These are phyloP conservation scores for Pollenia angustigena DNA, from an alignment of 2,888 invertebrate species.

Conservation along the genomic window DNA sequence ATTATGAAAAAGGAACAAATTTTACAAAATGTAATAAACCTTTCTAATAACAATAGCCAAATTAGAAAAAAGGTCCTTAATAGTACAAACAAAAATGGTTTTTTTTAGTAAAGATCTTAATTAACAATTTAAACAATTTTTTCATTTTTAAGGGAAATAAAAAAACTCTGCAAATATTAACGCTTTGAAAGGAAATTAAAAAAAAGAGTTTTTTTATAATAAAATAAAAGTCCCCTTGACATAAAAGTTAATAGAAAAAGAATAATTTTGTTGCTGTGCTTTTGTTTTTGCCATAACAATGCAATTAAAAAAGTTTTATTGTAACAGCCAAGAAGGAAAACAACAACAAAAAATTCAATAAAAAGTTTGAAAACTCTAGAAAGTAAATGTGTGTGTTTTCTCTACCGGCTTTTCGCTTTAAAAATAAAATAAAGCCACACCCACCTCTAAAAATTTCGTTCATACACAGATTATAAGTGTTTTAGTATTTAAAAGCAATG, in stretches of 20 bases:
- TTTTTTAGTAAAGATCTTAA: background rate
- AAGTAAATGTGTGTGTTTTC: background rate
- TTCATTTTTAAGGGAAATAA: background rate
- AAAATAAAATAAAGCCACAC: background rate
- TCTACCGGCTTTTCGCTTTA: background rate
- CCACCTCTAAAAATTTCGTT: background rate
- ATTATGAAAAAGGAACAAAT: background rate
- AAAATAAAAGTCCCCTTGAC: background rate
- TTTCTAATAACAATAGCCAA: background rate
- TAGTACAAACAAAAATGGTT: background rate
- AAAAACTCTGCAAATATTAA: background rate
- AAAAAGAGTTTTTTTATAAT: slow-evolving; percentile 7
- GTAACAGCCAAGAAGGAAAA: slow-evolving; percentile 36
- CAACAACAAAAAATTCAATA: slow-evolving; percentile 3
- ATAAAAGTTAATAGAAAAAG: background rate
- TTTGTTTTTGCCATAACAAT: slow-evolving; percentile 52
- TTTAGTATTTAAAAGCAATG: too few relatives aligned
- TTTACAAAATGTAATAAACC: background rate
- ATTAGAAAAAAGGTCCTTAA: background rate
- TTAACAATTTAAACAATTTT: background rate
- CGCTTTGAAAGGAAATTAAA: background rate
- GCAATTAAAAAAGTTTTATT: slow-evolving; percentile 70
- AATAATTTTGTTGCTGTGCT: slow-evolving; percentile 17
- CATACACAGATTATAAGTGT: too few relatives aligned
- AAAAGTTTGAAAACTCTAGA: slow-evolving; percentile 9